These are phyloP conservation scores for Alca torda DNA, from an alignment of 2,797 vertebrate genomes.

Conservation along the genomic window DNA sequence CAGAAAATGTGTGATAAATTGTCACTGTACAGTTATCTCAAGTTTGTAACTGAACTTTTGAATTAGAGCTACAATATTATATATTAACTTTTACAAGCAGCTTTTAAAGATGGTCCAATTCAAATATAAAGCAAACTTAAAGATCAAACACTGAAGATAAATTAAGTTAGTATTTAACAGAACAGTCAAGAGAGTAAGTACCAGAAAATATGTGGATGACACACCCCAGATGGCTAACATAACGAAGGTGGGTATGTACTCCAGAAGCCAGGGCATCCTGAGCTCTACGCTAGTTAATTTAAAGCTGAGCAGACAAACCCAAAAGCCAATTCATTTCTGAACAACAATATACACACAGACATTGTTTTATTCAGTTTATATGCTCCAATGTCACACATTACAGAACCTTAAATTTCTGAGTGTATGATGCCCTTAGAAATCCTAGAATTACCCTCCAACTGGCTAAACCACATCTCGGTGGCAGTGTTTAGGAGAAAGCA, in stretches of 20 bases:
- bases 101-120: background rate
- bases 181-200: background rate
- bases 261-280: background rate
- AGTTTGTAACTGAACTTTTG: background rate
- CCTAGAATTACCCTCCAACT: background rate
- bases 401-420: background rate
- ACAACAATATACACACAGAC: background rate
- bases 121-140: background rate
- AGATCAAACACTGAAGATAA: slow-evolving; percentile 5
- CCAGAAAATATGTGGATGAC: background rate
- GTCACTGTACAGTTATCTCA: background rate
- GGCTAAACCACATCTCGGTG: background rate
- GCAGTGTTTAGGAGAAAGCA: background rate
- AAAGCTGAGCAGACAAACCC: background rate
- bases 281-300: background rate
- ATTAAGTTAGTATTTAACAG: background rate
- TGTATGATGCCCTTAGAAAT: background rate
- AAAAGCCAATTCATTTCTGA: background rate
- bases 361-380: background rate
- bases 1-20: background rate
- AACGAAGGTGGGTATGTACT: background rate
- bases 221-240: background rate
- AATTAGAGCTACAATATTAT: background rate
- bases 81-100: background rate
- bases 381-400: background rate